Base-by-base conservation (phyloP, 2,888 invertebrate genomes). In the Oxytorus armatus region DNA sequence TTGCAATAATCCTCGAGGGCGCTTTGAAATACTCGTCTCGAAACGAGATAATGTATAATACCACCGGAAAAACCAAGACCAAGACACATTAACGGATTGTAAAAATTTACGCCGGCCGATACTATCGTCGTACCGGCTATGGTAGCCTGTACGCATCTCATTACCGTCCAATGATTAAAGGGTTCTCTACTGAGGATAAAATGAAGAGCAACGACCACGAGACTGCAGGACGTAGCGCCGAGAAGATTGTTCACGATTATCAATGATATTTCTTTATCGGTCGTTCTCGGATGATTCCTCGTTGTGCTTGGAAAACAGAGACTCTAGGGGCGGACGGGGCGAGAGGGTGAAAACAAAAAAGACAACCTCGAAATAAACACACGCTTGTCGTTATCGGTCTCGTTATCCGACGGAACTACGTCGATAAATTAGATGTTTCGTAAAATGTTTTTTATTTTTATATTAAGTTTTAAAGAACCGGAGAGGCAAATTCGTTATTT, bases 1-100 rank as follows among this genome's bases (percentile, higher is more conserved):
- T 92, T 92, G 78, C 92, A 92, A 74, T 91, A 88, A 80, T 92
- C 92, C 76, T 92, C 92, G 8, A 92, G 68, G 0, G 89, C 85
- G 44, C 89, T 91, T 72, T 83, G 84, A 61, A 89, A 89, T 1
- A 92, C 75, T 10, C 79, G 55, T 69, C 86, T 75, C 61, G 88
- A 83, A 23, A 86, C 47, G 74, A 88, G 53, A 78, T 86, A 87
- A 84, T 86, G 88, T 65, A 90, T 65, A 42, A 90, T 33, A 69
- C 88, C 86, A 78, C 80, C 80, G 76, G 80, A 14, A 53, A 83
- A 79, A 66, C 88, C 85, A 53, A 88, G 44, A 1, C 73, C 83
- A 14, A 90, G 79, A 11, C 89, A 84, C 4, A 85, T 59, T 4
- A 84, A 42, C 1, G 90, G 89, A 5, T 88, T 84, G 72, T 91